Base-by-base conservation (phyloP, 2,113 vertebrate genomes). In the Aspiorhynchus laticeps region DNA sequence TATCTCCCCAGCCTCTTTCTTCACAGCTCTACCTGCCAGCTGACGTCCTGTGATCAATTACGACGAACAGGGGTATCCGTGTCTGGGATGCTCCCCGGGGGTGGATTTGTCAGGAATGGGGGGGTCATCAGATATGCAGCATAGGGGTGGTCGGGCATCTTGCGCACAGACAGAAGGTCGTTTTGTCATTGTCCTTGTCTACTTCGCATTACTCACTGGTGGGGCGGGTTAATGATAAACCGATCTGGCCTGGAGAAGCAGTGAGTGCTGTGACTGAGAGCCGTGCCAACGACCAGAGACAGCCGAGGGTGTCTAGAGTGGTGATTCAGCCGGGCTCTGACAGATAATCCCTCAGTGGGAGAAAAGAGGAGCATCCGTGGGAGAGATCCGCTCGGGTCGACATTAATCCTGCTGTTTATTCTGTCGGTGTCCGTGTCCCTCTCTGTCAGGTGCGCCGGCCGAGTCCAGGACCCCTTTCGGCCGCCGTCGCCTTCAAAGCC, bases 21-120 rank as follows among this genome's bases (percentile, higher is more conserved):
- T 85, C 78, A 56, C 84, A 69, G 93, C 92, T 91, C 92, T 91
- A 93, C 93, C 94, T 95, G 88, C 94, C 94, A 94, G 94, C 93
- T 93, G 93, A 95, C 92, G 91, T 89, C 86, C 90, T 79, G 90
- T 92, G 94, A 96, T 96, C 95, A 93, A 93, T 94, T 94, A 92
- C 93, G 91, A 90, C 87, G 92, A 94, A 93, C 91, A 90, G 88
- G 80, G 90, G 90, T 93, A 94, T 95, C 92, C 88, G 82, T 92
- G 92, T 94, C 93, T 93, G 86, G 87, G 88, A 91, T 87, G 90
- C 89, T 93, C 95, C 94, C 94, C 59, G 87, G 91, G 95, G 94
- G 90, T 88, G 75, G 88, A 88, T 93, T 92, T 93, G 92, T 93
- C 93, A 91, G 87, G 87, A 91, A 89, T 78, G 2, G 83, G 41